Conservation (phyloP, 1,140 invertebrate species). For the Idris sp. region DNA sequence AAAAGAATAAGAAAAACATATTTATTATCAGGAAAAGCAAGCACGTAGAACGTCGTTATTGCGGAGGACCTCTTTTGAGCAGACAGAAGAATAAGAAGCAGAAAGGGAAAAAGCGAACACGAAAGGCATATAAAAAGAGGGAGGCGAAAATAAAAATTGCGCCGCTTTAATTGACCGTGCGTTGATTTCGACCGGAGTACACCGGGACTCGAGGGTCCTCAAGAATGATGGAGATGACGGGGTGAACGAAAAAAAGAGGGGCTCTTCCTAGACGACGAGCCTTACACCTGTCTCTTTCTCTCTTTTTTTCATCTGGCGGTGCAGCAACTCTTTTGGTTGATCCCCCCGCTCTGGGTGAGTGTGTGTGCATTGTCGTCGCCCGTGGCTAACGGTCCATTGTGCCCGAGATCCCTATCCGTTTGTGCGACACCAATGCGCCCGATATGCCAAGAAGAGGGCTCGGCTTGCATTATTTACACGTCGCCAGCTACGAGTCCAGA, state of each 20-base stretch:
- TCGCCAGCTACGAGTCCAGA: constrained; percentile 60
- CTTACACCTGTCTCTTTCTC: background rate
- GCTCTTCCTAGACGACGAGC: constrained; percentile 20
- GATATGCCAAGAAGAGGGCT: constrained; percentile 44
- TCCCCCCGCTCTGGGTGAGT: constrained; percentile 40
- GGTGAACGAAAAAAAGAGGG: constrained; percentile 18
- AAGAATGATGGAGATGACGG: constrained; percentile 20
- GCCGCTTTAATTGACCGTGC: constrained; percentile 72
- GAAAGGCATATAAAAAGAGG: too few species aligned
- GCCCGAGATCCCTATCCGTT: constrained; percentile 62
- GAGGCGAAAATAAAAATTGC: constrained; percentile 60
- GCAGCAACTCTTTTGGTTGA: constrained; percentile 19
- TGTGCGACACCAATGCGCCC: constrained; percentile 61
- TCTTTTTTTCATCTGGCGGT: constrained; percentile 32
- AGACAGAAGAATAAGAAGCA: constrained; percentile 27
- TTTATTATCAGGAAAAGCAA: constrained; percentile 52
- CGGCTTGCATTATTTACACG: constrained; percentile 69
- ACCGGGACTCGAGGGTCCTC: constrained; percentile 62
- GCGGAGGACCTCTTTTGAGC: constrained; percentile 47
- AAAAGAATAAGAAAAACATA: constrained; percentile 24
- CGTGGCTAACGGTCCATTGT: constrained; percentile 74
- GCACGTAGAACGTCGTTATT: constrained; percentile 43
- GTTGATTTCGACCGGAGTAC: constrained; percentile 71
- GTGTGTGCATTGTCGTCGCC: constrained; percentile 68
- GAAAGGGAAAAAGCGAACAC: constrained; percentile 26